Percentiles rank a stretch among this genome's conserved stretches.
Evolutionary conservation across 1,140 invertebrate species (phyloP).

Genomic region (Nymphalis io): DNA sequence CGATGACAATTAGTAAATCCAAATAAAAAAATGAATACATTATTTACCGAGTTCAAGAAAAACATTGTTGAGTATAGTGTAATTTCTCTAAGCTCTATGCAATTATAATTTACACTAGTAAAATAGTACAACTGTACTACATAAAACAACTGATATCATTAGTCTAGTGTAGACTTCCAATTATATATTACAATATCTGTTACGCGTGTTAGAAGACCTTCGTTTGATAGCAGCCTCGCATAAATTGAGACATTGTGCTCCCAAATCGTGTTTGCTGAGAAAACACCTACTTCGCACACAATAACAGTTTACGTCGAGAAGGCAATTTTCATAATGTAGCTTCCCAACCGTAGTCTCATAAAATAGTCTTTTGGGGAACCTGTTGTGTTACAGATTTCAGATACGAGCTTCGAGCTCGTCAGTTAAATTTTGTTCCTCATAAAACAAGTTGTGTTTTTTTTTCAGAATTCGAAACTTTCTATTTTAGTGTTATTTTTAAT

Average conservation of each 20-base stretch:
- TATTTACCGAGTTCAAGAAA: no score
- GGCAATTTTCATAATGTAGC: conserved; percentile 53
- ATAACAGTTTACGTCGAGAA: conserved; percentile 49
- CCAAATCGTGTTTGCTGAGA: conserved; percentile 27
- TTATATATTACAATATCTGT: neutral
- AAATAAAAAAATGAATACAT: no score
- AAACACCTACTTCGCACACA: conserved; percentile 41
- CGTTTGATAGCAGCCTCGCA: conserved; percentile 15
- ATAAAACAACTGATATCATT: no score
- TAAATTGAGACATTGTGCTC: conserved; percentile 28
- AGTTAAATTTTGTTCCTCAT: neutral
- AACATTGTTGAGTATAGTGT: no score
- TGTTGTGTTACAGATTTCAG: conserved; percentile 23
- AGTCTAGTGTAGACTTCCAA: neutral
- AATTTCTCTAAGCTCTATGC: no score
- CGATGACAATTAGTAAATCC: no score
- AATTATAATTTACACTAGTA: no score
- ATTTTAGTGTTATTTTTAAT: no score
- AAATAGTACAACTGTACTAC: no score
- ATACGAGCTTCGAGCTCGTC: neutral
- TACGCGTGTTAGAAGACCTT: neutral
- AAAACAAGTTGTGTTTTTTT: neutral
- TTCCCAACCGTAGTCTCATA: conserved; percentile 27
- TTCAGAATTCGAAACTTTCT: neutral
- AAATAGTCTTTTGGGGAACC: conserved; percentile 22